Base-by-base conservation (phyloP, 2,888 invertebrate species). In the Drosophila nr. perissopoda region DNA sequence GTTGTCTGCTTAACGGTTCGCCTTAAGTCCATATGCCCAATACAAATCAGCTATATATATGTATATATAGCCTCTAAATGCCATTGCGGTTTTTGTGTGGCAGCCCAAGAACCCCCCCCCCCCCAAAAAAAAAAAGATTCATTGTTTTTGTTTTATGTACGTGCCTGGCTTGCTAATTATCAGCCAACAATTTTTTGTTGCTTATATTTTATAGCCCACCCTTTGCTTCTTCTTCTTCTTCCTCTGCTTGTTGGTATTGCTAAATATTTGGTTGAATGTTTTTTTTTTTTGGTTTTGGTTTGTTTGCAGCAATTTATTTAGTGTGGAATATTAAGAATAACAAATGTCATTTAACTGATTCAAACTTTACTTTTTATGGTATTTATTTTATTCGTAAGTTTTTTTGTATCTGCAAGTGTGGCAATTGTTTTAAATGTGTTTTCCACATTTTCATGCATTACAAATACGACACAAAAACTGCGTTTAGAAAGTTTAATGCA, bases 1-100 rank as follows among this genome's bases (percentile, higher is more conserved):
- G 34, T 61, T 73, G 71, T 73, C 69, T 77, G 72, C 68, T 76
- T 87, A 84, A 84, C 83, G 87, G 87, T 81, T 40, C 40, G 33
- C 8, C 38, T 36, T 54, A 10, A 6, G 42, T 11, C 56, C 38
- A 59, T 53, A 48, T 82, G 79, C 63, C 80, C 71, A 74, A 70
- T 77, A 72, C 77, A 68, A 83, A 78, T 66, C 64, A 69, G 72
- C 84, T 45, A 16, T 21, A 7, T 36, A 13, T 36, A 36, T 36
- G 3, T 16, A 70, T 74, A 79, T 54, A 65, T 59, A 70, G 84
- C 82, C 80, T 73, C 79, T 21, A 77, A 82, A 76, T 83, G 80
- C 70, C 74, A 67, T 61, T 75, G 78, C 69, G 78, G 78, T 56
- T 56, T 56, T 54, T 42, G 40, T 56, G 56, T 54, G 40, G 51